phyloP scores from a whole-genome alignment of 2,797 vertebrate genomes.

The Cyprinella venusta region DNA sequence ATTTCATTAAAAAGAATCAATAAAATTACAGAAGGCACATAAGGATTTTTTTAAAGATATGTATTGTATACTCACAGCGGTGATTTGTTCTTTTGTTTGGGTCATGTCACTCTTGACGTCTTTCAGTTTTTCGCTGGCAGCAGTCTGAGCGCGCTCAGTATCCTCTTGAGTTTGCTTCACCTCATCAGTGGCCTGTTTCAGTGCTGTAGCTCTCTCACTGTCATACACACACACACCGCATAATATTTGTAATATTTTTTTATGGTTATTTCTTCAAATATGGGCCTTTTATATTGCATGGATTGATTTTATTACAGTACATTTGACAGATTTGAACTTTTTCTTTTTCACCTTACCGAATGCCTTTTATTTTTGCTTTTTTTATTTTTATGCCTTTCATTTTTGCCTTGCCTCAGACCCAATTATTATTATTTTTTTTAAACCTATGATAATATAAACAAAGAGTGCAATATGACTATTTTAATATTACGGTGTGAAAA shows the following conservation, averaged over 20 bases:
- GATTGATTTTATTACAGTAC: neutral
- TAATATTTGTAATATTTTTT: neutral
- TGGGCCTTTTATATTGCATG: neutral
- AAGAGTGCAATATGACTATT: neutral
- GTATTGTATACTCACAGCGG: conserved; percentile 76
- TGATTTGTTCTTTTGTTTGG: conserved; percentile 83
- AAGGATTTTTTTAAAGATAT: neutral
- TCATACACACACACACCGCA: neutral
- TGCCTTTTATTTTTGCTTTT: neutral
- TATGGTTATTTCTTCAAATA: no score
- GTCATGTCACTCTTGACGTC: conserved; percentile 85
- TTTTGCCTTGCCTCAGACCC: no score
- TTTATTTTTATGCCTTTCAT: no score
- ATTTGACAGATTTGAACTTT: neutral
- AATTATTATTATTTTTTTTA: neutral
- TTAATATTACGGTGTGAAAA: neutral
- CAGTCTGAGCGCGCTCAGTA: conserved; percentile 84
- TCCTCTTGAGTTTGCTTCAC: conserved; percentile 85
- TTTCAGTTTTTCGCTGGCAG: conserved; percentile 83
- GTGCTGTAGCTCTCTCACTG: conserved; percentile 83
- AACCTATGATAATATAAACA: neutral
- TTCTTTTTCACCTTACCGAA: neutral
- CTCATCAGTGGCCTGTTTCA: conserved; percentile 80
- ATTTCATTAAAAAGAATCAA: neutral
- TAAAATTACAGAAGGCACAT: neutral